A percentile compares a stretch with the other conserved stretches of the same genome.
Evolutionary conservation across 2,113 vertebrate species (phyloP).

Genomic region (Lepidothrix coronata): DNA sequence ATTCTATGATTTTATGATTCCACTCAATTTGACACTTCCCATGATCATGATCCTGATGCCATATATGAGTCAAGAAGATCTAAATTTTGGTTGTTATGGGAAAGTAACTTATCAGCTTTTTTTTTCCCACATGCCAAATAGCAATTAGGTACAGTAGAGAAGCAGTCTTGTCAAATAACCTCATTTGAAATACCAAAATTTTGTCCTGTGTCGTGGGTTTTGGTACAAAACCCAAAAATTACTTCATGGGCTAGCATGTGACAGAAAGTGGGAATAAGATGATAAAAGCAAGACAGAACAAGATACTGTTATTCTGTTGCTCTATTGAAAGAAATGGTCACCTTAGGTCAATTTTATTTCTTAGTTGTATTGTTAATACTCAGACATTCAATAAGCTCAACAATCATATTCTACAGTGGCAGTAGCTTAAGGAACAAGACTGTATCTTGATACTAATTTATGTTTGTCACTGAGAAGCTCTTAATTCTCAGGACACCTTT

Average conservation of each 20-base stretch:
- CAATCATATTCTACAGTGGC: background rate
- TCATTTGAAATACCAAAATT: background rate
- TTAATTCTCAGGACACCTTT: constrained; percentile 23
- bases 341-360: background rate
- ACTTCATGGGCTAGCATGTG: background rate
- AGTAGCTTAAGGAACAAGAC: background rate
- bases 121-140: background rate
- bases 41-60: background rate
- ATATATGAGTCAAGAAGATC: background rate
- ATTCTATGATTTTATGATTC: background rate
- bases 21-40: background rate
- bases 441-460: background rate
- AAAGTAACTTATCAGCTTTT: background rate
- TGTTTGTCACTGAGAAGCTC: constrained; percentile 17
- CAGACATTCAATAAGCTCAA: background rate
- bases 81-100: background rate
- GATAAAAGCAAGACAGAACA: background rate
- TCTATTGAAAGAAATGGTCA: background rate
- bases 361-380: background rate
- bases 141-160: background rate
- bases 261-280: background rate
- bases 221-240: background rate
- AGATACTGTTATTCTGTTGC: background rate
- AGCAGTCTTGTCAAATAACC: background rate
- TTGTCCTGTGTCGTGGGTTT: background rate